Base-by-base conservation (phyloP, 2,113 vertebrate species). In the Leucopsar rothschildi region DNA sequence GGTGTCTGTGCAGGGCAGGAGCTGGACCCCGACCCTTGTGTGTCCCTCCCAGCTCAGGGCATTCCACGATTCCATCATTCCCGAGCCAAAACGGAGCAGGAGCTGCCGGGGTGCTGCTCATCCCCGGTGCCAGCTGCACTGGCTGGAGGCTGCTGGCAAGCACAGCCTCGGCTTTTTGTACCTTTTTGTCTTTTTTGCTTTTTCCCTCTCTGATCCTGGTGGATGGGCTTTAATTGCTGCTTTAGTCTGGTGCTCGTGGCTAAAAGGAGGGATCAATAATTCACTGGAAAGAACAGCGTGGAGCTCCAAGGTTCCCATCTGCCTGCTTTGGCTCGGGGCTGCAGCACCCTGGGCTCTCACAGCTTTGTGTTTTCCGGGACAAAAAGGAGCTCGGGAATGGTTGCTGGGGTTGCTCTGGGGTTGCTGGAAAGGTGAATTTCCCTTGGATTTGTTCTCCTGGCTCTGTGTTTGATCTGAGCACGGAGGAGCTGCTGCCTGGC, bases 21-120 rank as follows among this genome's bases (percentile, higher is more conserved):
- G 60, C 29, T 39, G 52, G 2, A 9, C 19, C 39, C 19, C 29
- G 69, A 11, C 9, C 68, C 27, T 5, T 2, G 10, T 0, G 18
- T 6, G 22, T 44, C 33, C 33, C 37, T 28, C 60, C 52, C 68
- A 24, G 69, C 77, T 53, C 60, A 53, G 69, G 45, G 13, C 14
- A n/a, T 55, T 40, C 69, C 47, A 6, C 1, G 11, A 8, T 29
- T 44, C 29, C 33, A 12, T 1, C 21, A 47, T 35, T 45, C 33
- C 33, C 7, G 19, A 63, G 39, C 49, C 29, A 0, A 53, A 44
- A 29, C 0, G 31, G 59, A 63, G 80, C 29, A 3, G 24, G 50
- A 57, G 37, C n/a, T 56, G 5, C 53, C 0, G 0, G 49, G 5
- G 9, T 63, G 18, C 6, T 0, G 24, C 63, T 65, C 31, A 0